These are phyloP conservation scores for Melanophora roralis DNA, from an alignment of 2,888 invertebrate species.

Conservation along the genomic window DNA sequence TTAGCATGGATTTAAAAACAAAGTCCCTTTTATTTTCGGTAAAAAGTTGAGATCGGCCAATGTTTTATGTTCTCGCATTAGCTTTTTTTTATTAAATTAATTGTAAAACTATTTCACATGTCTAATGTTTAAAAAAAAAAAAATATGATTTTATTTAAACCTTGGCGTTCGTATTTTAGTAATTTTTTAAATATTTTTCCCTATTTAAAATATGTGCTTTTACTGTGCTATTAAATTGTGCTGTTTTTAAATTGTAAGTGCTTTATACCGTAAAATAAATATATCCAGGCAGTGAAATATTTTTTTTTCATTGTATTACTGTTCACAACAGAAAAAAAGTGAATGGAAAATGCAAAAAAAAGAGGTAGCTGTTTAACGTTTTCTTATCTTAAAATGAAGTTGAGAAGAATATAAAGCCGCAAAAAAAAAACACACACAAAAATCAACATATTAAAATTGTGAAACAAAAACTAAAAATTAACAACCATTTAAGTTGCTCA, in stretches of 20 bases:
- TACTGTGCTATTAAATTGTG: constrained; percentile 52
- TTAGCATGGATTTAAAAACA: too few relatives aligned
- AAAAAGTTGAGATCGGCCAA: too few relatives aligned
- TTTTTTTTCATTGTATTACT: not conserved
- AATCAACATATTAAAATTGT: not conserved
- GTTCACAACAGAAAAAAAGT: constrained; percentile 32
- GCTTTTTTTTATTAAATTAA: too few relatives aligned
- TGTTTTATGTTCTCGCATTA: too few relatives aligned
- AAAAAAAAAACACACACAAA: not conserved
- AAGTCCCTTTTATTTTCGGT: too few relatives aligned
- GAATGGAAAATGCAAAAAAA: constrained; percentile 37
- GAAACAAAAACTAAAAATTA: not conserved
- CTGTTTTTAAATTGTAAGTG: constrained; percentile 38
- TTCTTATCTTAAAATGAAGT: not conserved
- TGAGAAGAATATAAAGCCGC: not conserved
- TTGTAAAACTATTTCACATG: too few relatives aligned
- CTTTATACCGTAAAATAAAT: not conserved
- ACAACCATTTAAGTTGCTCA: not conserved
- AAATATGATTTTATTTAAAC: too few relatives aligned
- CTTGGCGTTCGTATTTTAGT: too few relatives aligned
- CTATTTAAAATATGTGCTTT: constrained; percentile 36
- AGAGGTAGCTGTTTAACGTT: constrained; percentile 59
- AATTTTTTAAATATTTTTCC: too few relatives aligned
- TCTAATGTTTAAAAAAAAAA: too few relatives aligned
- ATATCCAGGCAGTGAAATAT: not conserved